These are phyloP conservation scores for Planococcus citri DNA, from an alignment of 1,140 invertebrate species.

Conservation along the genomic window DNA sequence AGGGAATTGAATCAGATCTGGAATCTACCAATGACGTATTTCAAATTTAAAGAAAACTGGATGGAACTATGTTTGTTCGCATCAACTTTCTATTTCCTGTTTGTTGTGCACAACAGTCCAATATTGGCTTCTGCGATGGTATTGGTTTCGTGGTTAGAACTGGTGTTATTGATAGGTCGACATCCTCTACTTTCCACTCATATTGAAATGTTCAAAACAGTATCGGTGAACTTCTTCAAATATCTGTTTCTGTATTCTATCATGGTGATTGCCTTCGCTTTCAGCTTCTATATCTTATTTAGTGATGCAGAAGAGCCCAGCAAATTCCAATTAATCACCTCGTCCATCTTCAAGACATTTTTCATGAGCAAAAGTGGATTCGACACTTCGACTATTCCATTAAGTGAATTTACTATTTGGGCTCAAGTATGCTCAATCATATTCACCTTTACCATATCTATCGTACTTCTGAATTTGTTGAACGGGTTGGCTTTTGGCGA, in stretches of 20 bases:
- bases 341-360: constrained; percentile 61
- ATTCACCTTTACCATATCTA: constrained; percentile 67
- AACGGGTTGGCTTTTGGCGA: constrained; percentile 71
- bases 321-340: constrained; percentile 47
- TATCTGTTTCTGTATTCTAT: constrained; percentile 64
- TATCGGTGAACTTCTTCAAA: constrained; percentile 62
- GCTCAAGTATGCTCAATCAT: constrained; percentile 59
- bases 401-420: constrained; percentile 48
- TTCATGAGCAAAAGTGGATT: constrained; percentile 75
- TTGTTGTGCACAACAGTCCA: constrained; percentile 40
- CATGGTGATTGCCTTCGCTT: constrained; percentile 61
- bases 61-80: too few relatives aligned
- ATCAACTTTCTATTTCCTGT: constrained; percentile 37
- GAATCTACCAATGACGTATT: too few relatives aligned
- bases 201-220: constrained; percentile 63
- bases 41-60: too few relatives aligned
- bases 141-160: constrained; percentile 55
- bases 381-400: constrained; percentile 59
- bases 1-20: too few relatives aligned
- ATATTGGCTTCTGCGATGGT: too few relatives aligned
- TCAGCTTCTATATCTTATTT: constrained; percentile 64
- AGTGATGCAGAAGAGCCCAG: constrained; percentile 38
- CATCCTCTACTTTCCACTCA: constrained; percentile 57
- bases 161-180: constrained; percentile 61
- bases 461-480: constrained; percentile 63